Conservation (phyloP, 1,140 invertebrate species). For the Drosophila melanica region DNA sequence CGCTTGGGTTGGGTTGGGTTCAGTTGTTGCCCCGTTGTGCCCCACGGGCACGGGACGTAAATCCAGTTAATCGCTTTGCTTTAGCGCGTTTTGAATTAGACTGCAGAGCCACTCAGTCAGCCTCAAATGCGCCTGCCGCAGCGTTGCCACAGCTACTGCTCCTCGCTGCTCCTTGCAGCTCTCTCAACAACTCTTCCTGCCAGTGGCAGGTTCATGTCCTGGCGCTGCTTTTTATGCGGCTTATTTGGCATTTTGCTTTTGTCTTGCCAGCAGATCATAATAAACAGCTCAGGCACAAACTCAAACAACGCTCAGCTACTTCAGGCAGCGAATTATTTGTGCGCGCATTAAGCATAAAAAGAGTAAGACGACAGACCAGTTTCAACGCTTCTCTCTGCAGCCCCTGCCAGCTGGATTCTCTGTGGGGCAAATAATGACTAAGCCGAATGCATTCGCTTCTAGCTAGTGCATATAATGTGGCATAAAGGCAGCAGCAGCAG, state of each 20-base stretch:
- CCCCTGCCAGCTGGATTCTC: conserved; percentile 22
- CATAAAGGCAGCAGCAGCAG: conserved; percentile 11
- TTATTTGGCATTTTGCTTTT: conserved; percentile 47
- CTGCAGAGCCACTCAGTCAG: conserved; percentile 6
- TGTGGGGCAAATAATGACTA: conserved; percentile 39
- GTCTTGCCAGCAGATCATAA: conserved; percentile 42
- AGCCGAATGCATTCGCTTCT: conserved; percentile 45
- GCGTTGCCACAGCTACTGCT: not conserved
- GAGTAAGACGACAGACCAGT: conserved; percentile 35
- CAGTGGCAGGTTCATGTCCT: conserved; percentile 30
- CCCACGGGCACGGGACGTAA: conserved; percentile 8
- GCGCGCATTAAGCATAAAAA: conserved; percentile 10
- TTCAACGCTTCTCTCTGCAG: not conserved
- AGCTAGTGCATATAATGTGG: conserved; percentile 14
- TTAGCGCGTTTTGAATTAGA: conserved; percentile 35
- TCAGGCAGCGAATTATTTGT: conserved; percentile 25
- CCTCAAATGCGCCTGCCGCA: not conserved
- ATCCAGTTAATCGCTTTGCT: conserved; percentile 48
- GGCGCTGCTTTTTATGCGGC: conserved; percentile 41
- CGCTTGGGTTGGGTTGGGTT: not conserved
- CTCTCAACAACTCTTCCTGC: not conserved
- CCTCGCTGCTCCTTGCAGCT: no score
- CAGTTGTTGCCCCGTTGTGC: conserved; percentile 1
- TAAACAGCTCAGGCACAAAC: conserved; percentile 36
- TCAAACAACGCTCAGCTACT: conserved; percentile 38